phyloP scores from a whole-genome alignment of 1,140 invertebrate species.

The Cotesia chilonis region DNA sequence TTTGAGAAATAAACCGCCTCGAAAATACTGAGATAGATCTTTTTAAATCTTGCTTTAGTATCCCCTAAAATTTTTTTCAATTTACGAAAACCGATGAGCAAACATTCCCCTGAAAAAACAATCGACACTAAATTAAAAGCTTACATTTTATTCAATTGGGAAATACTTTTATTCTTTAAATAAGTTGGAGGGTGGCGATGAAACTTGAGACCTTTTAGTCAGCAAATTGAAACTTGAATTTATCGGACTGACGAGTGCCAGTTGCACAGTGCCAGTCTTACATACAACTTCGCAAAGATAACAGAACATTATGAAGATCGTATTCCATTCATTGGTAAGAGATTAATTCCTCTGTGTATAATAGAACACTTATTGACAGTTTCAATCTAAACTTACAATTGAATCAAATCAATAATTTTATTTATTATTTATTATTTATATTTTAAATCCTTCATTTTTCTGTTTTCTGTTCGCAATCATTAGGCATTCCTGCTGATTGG shows the following conservation, averaged over 20 bases:
- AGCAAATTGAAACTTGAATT: conserved; percentile 9
- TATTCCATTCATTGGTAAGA: conserved; percentile 5
- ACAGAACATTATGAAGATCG: conserved; percentile 3
- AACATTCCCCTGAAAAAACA: no score
- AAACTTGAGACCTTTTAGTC: conserved; percentile 16
- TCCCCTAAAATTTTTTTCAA: background rate
- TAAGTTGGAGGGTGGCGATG: background rate
- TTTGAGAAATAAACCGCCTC: conserved; percentile 3
- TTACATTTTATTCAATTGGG: background rate
- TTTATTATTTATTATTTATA: background rate
- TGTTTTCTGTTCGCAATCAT: background rate
- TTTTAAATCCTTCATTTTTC: background rate
- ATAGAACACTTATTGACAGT: background rate
- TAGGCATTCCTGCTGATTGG: no score
- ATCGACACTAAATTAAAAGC: no score
- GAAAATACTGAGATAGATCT: conserved; percentile 11
- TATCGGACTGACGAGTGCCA: conserved; percentile 9
- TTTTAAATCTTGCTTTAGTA: background rate
- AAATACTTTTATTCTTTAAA: background rate
- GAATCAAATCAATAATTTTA: background rate
- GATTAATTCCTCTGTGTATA: background rate
- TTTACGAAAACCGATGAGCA: background rate
- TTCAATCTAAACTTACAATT: background rate
- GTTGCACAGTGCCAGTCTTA: background rate
- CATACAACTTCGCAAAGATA: conserved; percentile 10